Conservation (phyloP, 2,888 invertebrate species). For the Rhingia rostrata region DNA sequence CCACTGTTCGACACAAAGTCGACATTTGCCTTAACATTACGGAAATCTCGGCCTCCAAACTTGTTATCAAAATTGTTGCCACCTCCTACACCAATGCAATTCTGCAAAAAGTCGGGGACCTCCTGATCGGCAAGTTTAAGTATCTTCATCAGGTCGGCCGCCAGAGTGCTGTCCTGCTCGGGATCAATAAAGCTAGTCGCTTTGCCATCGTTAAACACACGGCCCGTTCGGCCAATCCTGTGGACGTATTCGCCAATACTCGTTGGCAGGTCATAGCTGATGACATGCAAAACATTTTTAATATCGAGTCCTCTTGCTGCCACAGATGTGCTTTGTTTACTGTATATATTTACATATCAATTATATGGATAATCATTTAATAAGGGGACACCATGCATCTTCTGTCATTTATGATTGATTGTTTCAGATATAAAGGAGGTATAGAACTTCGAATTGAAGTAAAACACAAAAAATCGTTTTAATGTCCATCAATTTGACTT, state of each 20-base stretch:
- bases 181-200: conserved; percentile 93
- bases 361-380: too few relatives aligned
- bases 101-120: conserved; percentile 90
- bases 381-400: too few relatives aligned
- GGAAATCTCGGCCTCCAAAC: conserved; percentile 86
- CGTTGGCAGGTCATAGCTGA: conserved; percentile 95
- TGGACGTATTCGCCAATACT: conserved; percentile 97
- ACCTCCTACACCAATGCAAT: conserved; percentile 84
- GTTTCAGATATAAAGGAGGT: too few relatives aligned
- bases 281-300: conserved; percentile 92
- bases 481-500: too few relatives aligned
- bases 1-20: conserved; percentile 65
- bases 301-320: conserved; percentile 97
- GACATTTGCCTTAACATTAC: conserved; percentile 76
- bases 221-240: conserved; percentile 96
- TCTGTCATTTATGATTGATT: too few relatives aligned
- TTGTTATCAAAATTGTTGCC: conserved; percentile 55
- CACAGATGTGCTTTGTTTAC: conserved; percentile 96
- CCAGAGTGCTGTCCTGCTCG: conserved; percentile 86
- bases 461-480: too few relatives aligned
- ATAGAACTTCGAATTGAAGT: too few relatives aligned
- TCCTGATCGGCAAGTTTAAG: conserved; percentile 90
- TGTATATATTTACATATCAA: too few relatives aligned
- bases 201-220: conserved; percentile 94
- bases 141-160: conserved; percentile 88